Percentiles rank a stretch among this genome's conserved stretches.
These are phyloP conservation scores for Argya squamiceps DNA, from an alignment of 2,797 vertebrate genomes.

Conservation along the genomic window DNA sequence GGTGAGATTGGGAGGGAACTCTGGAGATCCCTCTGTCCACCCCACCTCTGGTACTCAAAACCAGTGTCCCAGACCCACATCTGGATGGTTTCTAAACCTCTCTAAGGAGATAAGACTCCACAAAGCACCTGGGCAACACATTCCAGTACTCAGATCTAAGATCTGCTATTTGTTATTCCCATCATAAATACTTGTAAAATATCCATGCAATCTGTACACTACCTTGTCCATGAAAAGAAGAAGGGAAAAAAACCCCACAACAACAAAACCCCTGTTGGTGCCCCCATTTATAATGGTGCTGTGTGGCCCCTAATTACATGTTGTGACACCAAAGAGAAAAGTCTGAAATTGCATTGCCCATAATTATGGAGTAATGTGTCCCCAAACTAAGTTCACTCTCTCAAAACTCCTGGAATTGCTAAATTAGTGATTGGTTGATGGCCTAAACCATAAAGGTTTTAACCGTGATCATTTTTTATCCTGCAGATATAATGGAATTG, in stretches of 20 bases:
- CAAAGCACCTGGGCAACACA: not conserved
- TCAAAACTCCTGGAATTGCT: not conserved
- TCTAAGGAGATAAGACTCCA: not conserved
- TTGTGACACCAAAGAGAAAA: not conserved
- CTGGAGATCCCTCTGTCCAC: not conserved
- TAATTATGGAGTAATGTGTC: not conserved
- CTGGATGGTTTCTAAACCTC: not conserved
- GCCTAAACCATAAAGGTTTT: not conserved
- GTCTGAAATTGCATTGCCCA: not conserved
- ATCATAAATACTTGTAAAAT: not conserved
- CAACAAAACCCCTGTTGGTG: not conserved
- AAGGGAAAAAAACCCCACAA: not conserved
- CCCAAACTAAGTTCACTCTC: not conserved
- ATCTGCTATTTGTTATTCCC: not conserved
- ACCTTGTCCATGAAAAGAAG: not conserved
- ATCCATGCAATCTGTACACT: not conserved
- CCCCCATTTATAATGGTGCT: not conserved
- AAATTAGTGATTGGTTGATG: not conserved
- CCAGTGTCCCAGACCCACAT: not conserved
- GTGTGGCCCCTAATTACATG: not conserved
- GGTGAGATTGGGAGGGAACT: not conserved
- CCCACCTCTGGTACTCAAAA: fast-evolving
- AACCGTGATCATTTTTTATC: not conserved
- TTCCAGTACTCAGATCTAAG: not conserved
- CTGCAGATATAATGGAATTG: not conserved